Base-by-base conservation (phyloP, 2,888 invertebrate species). In the Campoletis raptor region DNA sequence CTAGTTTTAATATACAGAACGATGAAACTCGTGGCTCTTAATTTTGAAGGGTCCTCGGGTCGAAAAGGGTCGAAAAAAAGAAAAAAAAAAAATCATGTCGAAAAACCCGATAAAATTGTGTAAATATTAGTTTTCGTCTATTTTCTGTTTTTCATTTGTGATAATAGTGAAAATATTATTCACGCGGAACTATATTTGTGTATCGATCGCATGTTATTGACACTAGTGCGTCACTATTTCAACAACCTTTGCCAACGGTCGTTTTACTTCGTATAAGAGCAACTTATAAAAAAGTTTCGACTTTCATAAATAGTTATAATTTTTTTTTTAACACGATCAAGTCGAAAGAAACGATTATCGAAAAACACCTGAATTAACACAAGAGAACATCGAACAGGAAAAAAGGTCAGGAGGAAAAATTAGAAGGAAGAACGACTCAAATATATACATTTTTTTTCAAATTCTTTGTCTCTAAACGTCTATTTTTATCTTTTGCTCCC, bases 401-500 rank as follows among this genome's bases (percentile, higher is more conserved):
- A 61, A 12, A 30, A 61, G 9, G 6, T 30, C 15, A 30, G 15
- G 30, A 61, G 61, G 61, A 61, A 30, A 61, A 61, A 15, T 30
- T 15, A 6, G 15, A 12, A 30, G 15, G 30, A 61, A 61, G 15
- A 30, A 30, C 61, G 61, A 30, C 24, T 30, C 12, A 4, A 30
- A 12, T 30, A 12, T 30, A 61, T 36, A 70, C 18, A n/a, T 18
- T 48, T 48, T 48, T 30, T 30, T 70, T 48, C 21, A 9, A 24
- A 30, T 45, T 18, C 9, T 18, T 24, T 18, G 30, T 30, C 9
- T 36, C 70, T 9, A 36, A 70, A 70, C 18, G 2, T 21, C 24
- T 69, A 15, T 40, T 79, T 69, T 73, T 40, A 66, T 18, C 18
- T 24, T 69, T 54, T 64, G 36, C 5, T 40, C 70, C 70, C 57